Conservation (phyloP, 2,113 vertebrate species). For the Pogona vitticeps region DNA sequence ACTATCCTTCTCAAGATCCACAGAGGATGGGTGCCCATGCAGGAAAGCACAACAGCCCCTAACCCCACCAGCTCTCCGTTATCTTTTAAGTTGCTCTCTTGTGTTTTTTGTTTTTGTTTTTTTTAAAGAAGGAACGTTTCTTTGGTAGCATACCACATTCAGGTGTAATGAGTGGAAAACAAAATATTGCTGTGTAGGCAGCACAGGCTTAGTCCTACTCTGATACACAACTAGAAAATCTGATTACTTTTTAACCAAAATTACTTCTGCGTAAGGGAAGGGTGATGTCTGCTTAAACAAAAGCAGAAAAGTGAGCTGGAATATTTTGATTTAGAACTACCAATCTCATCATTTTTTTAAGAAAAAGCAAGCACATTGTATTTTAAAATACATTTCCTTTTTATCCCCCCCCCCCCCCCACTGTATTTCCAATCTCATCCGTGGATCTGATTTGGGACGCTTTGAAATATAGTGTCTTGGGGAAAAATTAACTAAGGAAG, state of each 20-base stretch:
- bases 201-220: slow-evolving; percentile 52
- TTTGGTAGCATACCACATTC: slow-evolving; percentile 70
- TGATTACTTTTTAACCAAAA: slow-evolving; percentile 45
- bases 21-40: slow-evolving; percentile 95
- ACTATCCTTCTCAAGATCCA: slow-evolving; percentile 96
- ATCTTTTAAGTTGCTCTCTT: slow-evolving; percentile 49
- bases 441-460: slow-evolving; percentile 54
- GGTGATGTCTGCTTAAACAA: neutral
- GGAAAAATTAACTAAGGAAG: slow-evolving; percentile 2
- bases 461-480: slow-evolving; percentile 52
- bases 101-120: slow-evolving; percentile 59
- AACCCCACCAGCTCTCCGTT: slow-evolving; percentile 48
- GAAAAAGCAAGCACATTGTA: neutral
- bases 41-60: slow-evolving; percentile 85
- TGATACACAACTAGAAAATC: slow-evolving; percentile 54
- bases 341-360: slow-evolving; percentile 9
- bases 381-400: neutral
- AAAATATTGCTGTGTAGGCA: slow-evolving; percentile 54
- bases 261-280: neutral
- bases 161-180: slow-evolving; percentile 64
- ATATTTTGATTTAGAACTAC: slow-evolving; percentile 31
- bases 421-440: neutral
- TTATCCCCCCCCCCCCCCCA: slow-evolving; percentile 28
- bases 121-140: slow-evolving; percentile 50
- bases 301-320: neutral